These are phyloP conservation scores for Crenuchus spilurus DNA, from an alignment of 2,797 vertebrate genomes.

Conservation along the genomic window DNA sequence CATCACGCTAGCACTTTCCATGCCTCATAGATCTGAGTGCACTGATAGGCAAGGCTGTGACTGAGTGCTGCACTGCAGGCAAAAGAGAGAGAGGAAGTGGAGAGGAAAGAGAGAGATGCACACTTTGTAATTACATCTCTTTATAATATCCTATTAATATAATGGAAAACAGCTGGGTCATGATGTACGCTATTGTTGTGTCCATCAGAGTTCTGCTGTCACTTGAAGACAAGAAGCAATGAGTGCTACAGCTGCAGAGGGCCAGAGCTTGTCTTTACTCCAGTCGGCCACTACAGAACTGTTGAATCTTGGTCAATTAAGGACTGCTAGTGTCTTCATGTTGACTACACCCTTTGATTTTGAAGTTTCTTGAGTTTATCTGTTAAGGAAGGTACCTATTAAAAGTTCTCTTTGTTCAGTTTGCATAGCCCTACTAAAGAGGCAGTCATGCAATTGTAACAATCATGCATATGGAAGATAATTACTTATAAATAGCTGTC, in stretches of 20 bases:
- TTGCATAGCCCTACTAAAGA: too few relatives aligned
- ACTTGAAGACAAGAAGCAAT: constrained; percentile 6
- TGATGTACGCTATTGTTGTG: constrained; percentile 45
- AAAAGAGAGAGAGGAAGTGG: constrained; percentile 33
- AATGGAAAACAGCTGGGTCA: constrained; percentile 64
- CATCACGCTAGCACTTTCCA: constrained; percentile 46
- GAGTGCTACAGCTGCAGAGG: constrained; percentile 1
- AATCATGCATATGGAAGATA: too few relatives aligned
- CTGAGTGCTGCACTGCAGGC: constrained; percentile 52
- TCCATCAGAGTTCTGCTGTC: constrained; percentile 27
- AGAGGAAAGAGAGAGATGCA: constrained; percentile 59
- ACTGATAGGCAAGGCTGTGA: constrained; percentile 54
- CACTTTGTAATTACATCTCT: constrained; percentile 48
- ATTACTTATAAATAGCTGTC: too few relatives aligned
- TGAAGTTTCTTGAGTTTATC: not conserved
- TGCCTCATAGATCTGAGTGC: constrained; percentile 55
- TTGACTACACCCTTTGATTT: not conserved
- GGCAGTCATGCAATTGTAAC: too few relatives aligned
- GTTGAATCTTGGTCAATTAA: not conserved
- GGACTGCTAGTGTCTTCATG: not conserved
- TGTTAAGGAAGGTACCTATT: not conserved
- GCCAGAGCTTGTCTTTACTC: not conserved
- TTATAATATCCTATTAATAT: constrained; percentile 51
- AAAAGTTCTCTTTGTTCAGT: not conserved
- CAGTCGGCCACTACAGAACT: not conserved